phyloP scores from a whole-genome alignment of 2,888 invertebrate species.

The Pilophorus perplexus region DNA sequence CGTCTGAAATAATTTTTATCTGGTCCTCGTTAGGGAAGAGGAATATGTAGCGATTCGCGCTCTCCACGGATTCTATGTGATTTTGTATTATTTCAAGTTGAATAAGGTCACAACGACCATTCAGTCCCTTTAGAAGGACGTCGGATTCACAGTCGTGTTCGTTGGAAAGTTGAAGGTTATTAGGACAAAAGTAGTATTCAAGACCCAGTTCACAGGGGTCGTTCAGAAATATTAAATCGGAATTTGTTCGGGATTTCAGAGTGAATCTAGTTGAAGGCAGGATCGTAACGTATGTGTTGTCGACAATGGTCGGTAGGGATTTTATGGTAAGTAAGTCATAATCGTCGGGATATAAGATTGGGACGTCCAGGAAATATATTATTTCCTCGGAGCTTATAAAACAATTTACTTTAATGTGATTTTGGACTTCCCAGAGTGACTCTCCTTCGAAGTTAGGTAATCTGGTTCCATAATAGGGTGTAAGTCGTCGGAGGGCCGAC shows the following conservation, averaged over 20 bases:
- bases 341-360: neutral
- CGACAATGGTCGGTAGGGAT: neutral
- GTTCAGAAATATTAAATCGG: neutral
- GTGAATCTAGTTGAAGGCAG: neutral
- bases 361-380: slow-evolving; percentile 4
- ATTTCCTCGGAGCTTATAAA: neutral
- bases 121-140: neutral
- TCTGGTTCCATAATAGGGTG: neutral
- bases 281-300: neutral
- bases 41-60: too few species aligned
- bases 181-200: neutral
- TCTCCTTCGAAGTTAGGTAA: neutral
- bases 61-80: neutral
- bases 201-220: neutral
- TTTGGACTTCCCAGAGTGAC: neutral
- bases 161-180: neutral
- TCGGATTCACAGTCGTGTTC: neutral
- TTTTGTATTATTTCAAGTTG: neutral
- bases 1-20: too few species aligned
- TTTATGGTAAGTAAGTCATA: neutral
- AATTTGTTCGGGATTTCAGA: too few species aligned
- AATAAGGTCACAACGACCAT: neutral
- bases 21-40: too few species aligned
- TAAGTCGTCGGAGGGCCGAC: neutral
- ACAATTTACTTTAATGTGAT: slow-evolving; percentile 9